These are phyloP conservation scores for Zosterops japonicus DNA, from an alignment of 2,113 vertebrate species.

Conservation along the genomic window DNA sequence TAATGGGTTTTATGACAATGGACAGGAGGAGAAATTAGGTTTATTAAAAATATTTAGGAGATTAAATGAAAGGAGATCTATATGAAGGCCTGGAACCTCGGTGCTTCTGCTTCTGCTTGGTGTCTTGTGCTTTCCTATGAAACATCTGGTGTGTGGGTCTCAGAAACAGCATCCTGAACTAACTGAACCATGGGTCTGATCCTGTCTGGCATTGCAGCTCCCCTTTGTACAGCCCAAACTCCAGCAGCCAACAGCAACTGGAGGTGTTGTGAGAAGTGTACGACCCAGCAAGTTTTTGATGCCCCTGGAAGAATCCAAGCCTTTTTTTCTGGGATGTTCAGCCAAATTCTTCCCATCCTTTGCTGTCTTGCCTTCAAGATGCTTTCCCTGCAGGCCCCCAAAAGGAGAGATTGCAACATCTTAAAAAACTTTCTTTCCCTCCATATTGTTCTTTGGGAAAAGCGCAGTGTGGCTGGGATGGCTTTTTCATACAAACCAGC, in stretches of 20 bases:
- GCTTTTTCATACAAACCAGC: constrained; percentile 16
- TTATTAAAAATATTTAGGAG: neutral
- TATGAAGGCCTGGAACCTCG: neutral
- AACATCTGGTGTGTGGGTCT: neutral
- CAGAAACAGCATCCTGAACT: neutral
- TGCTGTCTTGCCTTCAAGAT: neutral
- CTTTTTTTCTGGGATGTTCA: neutral
- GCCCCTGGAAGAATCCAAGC: neutral
- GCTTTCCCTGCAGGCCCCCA: neutral
- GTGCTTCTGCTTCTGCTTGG: neutral
- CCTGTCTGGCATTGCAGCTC: neutral
- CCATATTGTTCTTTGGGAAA: constrained; percentile 38
- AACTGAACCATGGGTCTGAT: neutral
- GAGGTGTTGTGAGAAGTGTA: neutral
- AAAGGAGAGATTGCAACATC: neutral
- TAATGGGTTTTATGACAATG: neutral
- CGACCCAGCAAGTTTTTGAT: neutral
- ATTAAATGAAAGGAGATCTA: neutral
- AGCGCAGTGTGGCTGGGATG: neutral
- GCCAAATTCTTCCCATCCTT: neutral
- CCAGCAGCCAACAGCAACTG: neutral
- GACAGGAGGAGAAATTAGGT: neutral
- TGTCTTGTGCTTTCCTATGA: neutral
- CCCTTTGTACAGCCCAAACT: neutral
- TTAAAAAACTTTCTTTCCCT: neutral